Base-by-base conservation (phyloP, 2,113 vertebrate genomes). In the Chloropsis hardwickii region DNA sequence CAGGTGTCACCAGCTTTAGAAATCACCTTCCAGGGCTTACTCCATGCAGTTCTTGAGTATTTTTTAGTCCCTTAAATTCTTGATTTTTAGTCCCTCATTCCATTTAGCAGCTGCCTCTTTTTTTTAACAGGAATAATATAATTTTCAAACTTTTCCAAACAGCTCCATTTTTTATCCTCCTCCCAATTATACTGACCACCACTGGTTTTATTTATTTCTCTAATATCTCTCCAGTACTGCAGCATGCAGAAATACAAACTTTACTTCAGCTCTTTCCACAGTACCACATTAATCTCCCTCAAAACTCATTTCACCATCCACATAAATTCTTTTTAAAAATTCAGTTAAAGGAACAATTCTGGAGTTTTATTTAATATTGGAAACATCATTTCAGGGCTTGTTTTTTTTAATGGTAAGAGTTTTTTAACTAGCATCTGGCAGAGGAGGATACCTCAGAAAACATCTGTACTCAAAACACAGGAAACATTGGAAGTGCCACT, bases 141-240 rank as follows among this genome's bases (percentile, higher is more conserved):
- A n/a, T 74, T 93, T 44, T 60, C 56, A 66, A 72, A 51, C 56
- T 85, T 85, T 85, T 88, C 31, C 39, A 61, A 88, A 74, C 31
- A 72, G 13, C 25, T 85, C 40, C 0, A 47, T 64, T 77, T 85
- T 78, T 85, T 54, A 74, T 29, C 45, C 35, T 85, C 42, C 19
- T 91, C 29, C 58, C 78, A 47, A 35, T 65, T 88, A 69, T 7
- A 73, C 27, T 65, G 85, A 69, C 54, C 58, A 73, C 42, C n/a
- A 40, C 9, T 54, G n/a, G 16, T 35, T 91, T 91, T 95, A 95
- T 88, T 93, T 94, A 90, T 95, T 95, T 90, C 77, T 87, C 70
- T 65, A 89, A 80, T 91, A 92, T 82, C 66, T 61, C 62, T 72
- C 47, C 62, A 47, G 66, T 47, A 77, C 50, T 70, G 62, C 14